Evolutionary conservation across 1,140 invertebrate genomes (phyloP).

Genomic region (Danaus melanippus): DNA sequence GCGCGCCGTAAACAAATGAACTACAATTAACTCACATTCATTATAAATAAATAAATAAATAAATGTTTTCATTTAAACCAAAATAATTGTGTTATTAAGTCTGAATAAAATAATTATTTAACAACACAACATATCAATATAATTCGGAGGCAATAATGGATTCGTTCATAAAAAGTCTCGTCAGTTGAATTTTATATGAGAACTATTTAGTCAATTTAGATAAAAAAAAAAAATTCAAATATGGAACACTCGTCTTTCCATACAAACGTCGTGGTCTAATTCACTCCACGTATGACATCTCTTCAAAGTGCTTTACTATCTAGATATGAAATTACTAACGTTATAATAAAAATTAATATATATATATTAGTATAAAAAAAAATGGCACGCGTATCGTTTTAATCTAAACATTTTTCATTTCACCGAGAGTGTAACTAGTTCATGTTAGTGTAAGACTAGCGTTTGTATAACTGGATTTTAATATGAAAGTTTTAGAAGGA

Average conservation of each 20-base stretch:
- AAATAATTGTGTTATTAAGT: neutral
- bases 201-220: conserved; percentile 47
- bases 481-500: conserved; percentile 50
- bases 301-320: conserved; percentile 72
- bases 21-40: neutral
- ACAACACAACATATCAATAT: conserved; percentile 52
- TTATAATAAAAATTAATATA: conserved; percentile 33
- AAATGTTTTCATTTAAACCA: conserved; percentile 21
- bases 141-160: conserved; percentile 48
- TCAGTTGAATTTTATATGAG: conserved; percentile 11
- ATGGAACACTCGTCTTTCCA: conserved; percentile 5
- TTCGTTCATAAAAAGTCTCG: neutral
- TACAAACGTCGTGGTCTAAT: conserved; percentile 1
- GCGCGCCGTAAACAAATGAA: conserved; percentile 42
- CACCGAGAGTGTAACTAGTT: conserved; percentile 46
- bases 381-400: conserved; percentile 56
- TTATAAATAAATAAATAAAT: neutral
- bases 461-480: conserved; percentile 65
- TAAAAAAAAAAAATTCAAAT: conserved; percentile 9
- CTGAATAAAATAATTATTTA: too few relatives aligned
- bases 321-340: conserved; percentile 66
- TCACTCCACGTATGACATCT: conserved; percentile 26
- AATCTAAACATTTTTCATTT: conserved; percentile 7
- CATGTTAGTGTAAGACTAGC: conserved; percentile 51
- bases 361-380: too few relatives aligned